Percentiles rank a stretch among this genome's conserved stretches.
phyloP scores from a whole-genome alignment of 2,888 invertebrate genomes.

The Amphipoea oculea region DNA sequence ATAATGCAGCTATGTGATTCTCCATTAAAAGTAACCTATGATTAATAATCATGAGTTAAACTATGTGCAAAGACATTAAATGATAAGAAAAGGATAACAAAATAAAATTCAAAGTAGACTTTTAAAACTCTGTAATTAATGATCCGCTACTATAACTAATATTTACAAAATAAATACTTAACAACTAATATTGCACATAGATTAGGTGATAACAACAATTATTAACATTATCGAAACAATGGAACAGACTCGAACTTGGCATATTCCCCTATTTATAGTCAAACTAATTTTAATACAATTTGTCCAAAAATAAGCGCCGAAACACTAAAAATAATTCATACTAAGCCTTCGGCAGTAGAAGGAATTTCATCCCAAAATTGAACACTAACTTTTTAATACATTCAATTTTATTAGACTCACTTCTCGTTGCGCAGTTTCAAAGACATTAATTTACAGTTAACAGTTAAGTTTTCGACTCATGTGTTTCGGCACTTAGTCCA shows the following conservation, averaged over 20 bases:
- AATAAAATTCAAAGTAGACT: conserved; percentile 59
- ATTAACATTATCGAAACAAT: conserved; percentile 75
- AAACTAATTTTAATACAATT: conserved; percentile 55
- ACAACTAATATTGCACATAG: conserved; percentile 88
- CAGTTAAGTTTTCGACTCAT: conserved; percentile 43
- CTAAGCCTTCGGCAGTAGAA: conserved; percentile 47
- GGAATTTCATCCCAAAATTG: conserved; percentile 51
- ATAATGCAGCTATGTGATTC: background rate
- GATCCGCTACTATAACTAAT: conserved; percentile 78
- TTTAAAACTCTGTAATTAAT: conserved; percentile 76
- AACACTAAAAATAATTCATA: conserved; percentile 53
- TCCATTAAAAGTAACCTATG: background rate
- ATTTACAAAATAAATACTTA: conserved; percentile 89
- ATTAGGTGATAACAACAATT: conserved; percentile 85
- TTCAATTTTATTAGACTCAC: conserved; percentile 57
- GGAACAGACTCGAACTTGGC: conserved; percentile 66
- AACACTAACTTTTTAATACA: conserved; percentile 51
- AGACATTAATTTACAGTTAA: conserved; percentile 50
- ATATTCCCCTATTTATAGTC: conserved; percentile 58
- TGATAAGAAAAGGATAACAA: conserved; percentile 16
- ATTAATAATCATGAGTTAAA: background rate
- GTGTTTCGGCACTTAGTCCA: conserved; percentile 62
- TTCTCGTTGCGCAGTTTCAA: conserved; percentile 45
- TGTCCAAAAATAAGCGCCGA: conserved; percentile 31
- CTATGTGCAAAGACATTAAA: background rate